phyloP scores from a whole-genome alignment of 2,888 invertebrate species.

The Acleris laterana region DNA sequence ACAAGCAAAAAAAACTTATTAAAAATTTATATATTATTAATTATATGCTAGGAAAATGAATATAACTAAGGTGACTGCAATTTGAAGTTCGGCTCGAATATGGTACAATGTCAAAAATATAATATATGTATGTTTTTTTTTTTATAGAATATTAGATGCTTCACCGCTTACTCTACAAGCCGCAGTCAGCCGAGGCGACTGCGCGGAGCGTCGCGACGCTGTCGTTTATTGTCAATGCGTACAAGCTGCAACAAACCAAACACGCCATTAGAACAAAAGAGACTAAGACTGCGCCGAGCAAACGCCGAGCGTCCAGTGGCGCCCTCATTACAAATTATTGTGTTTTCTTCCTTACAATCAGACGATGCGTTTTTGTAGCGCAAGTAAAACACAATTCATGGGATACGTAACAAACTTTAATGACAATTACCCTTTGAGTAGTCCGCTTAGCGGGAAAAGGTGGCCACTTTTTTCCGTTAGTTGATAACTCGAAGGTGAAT shows the following conservation, averaged over 20 bases:
- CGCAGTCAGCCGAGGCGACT: slow-evolving; percentile 41
- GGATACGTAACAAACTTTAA: too few relatives aligned
- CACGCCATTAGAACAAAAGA: slow-evolving; percentile 13
- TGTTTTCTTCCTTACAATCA: too few relatives aligned
- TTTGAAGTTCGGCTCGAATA: slow-evolving; percentile 42
- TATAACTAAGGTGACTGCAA: slow-evolving; percentile 45
- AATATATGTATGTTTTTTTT: slow-evolving; percentile 37
- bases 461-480: too few relatives aligned
- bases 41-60: slow-evolving; percentile 40
- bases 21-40: slow-evolving; percentile 35
- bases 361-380: too few relatives aligned
- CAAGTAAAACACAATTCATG: too few relatives aligned
- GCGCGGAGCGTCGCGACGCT: slow-evolving; percentile 52
- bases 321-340: too few relatives aligned
- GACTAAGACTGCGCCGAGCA: too few relatives aligned
- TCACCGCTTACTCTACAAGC: slow-evolving; percentile 49
- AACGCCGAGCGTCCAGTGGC: too few relatives aligned
- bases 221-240: slow-evolving; percentile 77
- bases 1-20: slow-evolving; percentile 32
- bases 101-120: slow-evolving; percentile 55
- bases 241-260: slow-evolving; percentile 66
- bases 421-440: too few relatives aligned
- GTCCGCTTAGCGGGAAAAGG: too few relatives aligned
- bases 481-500: too few relatives aligned
- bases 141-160: slow-evolving; percentile 34